A percentile compares a stretch with the other conserved stretches of the same genome.
Evolutionary conservation across 2,888 invertebrate species (phyloP).

Genomic region (Nomada flava): DNA sequence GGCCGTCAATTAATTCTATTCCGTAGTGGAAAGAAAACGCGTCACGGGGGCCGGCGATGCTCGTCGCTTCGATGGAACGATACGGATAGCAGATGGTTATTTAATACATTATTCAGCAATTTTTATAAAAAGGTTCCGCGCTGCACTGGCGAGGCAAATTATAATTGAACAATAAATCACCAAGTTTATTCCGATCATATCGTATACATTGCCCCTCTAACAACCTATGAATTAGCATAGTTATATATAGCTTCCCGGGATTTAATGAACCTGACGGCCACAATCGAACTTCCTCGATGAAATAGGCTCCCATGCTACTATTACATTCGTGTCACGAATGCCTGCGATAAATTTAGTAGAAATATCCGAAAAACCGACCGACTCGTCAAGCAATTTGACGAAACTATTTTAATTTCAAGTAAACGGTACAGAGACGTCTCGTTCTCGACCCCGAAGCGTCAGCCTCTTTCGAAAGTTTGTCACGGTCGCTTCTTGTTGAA

Average conservation of each 20-base stretch:
- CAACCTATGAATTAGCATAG: neutral
- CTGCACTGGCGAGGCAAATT: neutral
- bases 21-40: conserved; percentile 34
- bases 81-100: conserved; percentile 11
- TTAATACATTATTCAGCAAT: neutral
- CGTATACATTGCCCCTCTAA: neutral
- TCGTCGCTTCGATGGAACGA: conserved; percentile 37
- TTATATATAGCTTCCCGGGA: neutral
- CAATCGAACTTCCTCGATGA: neutral
- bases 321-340: neutral
- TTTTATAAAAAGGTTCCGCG: neutral
- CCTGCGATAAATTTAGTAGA: no score
- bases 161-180: conserved; percentile 14
- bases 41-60: conserved; percentile 30
- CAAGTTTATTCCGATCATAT: conserved; percentile 4
- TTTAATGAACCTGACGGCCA: neutral
- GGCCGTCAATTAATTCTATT: conserved; percentile 11
- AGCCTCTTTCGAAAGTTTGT: neutral
- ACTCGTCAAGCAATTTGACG: neutral
- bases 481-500: neutral
- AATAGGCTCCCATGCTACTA: neutral
- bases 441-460: neutral
- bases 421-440: neutral
- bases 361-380: neutral
- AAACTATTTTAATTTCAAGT: neutral